Evolutionary conservation across 2,888 invertebrate genomes (phyloP).

Genomic region (Drosophila mulleri): DNA sequence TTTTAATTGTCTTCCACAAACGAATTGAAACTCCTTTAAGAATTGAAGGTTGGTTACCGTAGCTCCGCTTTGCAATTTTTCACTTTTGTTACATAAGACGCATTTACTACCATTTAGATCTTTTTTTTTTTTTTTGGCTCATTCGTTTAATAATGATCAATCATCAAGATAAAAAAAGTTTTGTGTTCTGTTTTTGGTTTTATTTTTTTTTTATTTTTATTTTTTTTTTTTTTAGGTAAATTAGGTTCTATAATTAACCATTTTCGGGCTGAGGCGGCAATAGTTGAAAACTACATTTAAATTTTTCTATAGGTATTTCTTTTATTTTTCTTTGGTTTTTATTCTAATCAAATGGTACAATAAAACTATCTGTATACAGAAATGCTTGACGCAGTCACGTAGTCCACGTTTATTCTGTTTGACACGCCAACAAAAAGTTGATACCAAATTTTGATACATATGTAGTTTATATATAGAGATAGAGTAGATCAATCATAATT

Average conservation of each 20-base stretch:
- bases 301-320: constrained; percentile 13
- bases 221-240: constrained; percentile 46
- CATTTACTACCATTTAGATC: constrained; percentile 49
- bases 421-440: constrained; percentile 45
- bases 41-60: constrained; percentile 65
- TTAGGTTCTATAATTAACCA: constrained; percentile 78
- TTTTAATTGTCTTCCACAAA: constrained; percentile 67
- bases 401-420: constrained; percentile 52
- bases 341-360: constrained; percentile 56
- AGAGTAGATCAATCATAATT: constrained; percentile 56
- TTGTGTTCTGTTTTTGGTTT: constrained; percentile 20
- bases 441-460: constrained; percentile 7
- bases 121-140: constrained; percentile 39
- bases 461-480: constrained; percentile 12
- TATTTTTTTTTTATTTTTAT: neutral
- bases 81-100: constrained; percentile 76
- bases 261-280: constrained; percentile 57
- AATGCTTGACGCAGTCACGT: constrained; percentile 65
- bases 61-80: constrained; percentile 77
- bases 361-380: constrained; percentile 23
- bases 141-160: constrained; percentile 72
- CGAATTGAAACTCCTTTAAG: constrained; percentile 60
- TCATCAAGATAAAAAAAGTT: constrained; percentile 69
- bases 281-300: constrained; percentile 66
- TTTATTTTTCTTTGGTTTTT: constrained; percentile 21